These are phyloP conservation scores for Drosophila nannoptera DNA, from an alignment of 1,140 invertebrate genomes.

Conservation along the genomic window DNA sequence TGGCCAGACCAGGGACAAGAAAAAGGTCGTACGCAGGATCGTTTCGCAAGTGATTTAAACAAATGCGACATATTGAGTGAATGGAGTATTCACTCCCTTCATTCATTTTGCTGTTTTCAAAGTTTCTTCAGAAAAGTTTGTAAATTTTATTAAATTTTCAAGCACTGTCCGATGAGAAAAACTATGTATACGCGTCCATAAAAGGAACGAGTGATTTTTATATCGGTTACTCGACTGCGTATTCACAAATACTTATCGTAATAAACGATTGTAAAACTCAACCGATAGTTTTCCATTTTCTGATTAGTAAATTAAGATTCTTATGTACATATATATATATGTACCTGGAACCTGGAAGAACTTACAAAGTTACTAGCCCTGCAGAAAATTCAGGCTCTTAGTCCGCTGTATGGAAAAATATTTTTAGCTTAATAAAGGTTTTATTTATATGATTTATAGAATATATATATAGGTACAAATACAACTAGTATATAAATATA, in stretches of 20 bases:
- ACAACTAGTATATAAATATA: neutral
- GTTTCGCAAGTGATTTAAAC: slow-evolving; percentile 59
- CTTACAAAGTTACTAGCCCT: neutral
- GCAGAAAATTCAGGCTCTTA: too few relatives aligned
- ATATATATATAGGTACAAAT: neutral
- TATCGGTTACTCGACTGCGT: slow-evolving; percentile 15
- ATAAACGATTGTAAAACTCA: neutral
- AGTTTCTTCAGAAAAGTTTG: slow-evolving; percentile 17
- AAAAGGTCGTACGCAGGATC: slow-evolving; percentile 65
- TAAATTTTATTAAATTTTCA: slow-evolving; percentile 38
- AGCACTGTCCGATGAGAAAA: slow-evolving; percentile 45
- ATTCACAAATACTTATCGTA: slow-evolving; percentile 15
- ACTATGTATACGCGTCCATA: slow-evolving; percentile 46
- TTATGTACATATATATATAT: neutral
- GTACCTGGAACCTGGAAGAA: too few relatives aligned
- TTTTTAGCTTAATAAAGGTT: too few relatives aligned
- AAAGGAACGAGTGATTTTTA: slow-evolving; percentile 23
- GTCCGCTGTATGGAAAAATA: too few relatives aligned
- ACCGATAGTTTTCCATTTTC: neutral
- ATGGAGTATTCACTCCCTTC: slow-evolving; percentile 69
- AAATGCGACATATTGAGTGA: slow-evolving; percentile 72
- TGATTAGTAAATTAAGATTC: neutral
- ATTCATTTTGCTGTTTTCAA: slow-evolving; percentile 46
- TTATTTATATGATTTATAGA: neutral
- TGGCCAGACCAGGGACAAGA: slow-evolving; percentile 67